Conservation (phyloP, 2,888 invertebrate species). For the Sclerodermus sp. region DNA sequence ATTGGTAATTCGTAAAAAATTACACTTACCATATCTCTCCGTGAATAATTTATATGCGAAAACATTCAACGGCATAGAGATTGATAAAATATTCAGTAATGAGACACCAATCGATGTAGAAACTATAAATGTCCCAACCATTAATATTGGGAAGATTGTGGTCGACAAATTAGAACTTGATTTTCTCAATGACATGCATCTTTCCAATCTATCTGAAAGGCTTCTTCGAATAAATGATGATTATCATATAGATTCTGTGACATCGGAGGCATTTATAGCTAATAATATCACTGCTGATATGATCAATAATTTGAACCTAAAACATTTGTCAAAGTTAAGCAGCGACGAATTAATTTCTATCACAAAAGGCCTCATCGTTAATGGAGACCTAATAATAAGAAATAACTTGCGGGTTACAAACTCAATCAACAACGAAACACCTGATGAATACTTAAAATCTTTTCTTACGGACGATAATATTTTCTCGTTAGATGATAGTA, state of each 20-base stretch:
- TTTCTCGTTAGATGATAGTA: conserved; percentile 13
- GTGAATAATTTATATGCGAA: conserved; percentile 25
- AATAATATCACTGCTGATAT: conserved; percentile 19
- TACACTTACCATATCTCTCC: conserved; percentile 25
- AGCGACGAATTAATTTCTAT: conserved; percentile 4
- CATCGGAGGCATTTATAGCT: conserved; percentile 11
- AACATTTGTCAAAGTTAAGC: conserved; percentile 3
- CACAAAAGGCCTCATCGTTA: conserved; percentile 26
- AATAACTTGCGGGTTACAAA: conserved; percentile 17
- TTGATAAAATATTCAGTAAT: conserved; percentile 27
- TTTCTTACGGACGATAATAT: conserved; percentile 16
- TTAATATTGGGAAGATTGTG: conserved; percentile 21
- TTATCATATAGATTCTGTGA: conserved; percentile 13
- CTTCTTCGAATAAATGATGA: conserved; percentile 12
- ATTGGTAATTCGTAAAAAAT: conserved; percentile 19
- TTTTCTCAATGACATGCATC: conserved; percentile 17
- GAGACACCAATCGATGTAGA: conserved; percentile 11
- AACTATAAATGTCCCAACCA: conserved; percentile 14
- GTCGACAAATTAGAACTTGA: conserved; percentile 23
- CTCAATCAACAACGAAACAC: conserved; percentile 25
- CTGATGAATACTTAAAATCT: conserved; percentile 24
- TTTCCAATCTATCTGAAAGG: neutral
- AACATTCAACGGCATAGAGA: conserved; percentile 36
- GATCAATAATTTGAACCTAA: conserved; percentile 17
- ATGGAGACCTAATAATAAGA: conserved; percentile 33